Conservation (phyloP, 2,113 vertebrate species). For the Ailurus styani region DNA sequence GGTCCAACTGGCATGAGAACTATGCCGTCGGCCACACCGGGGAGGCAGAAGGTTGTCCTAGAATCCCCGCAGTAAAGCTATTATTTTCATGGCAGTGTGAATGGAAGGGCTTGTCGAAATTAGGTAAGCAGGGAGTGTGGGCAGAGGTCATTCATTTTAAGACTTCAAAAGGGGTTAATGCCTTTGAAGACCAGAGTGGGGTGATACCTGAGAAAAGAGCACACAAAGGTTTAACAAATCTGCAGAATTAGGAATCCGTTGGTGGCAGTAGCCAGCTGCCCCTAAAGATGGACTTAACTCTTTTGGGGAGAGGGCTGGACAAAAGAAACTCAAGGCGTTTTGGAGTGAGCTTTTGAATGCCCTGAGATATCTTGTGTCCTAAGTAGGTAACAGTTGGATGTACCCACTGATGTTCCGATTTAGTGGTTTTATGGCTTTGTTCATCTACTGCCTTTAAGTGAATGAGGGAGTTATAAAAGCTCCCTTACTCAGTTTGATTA, state of each 20-base stretch:
- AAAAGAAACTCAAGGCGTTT: background rate
- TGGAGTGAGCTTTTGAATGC: background rate
- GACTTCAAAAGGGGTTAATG: background rate
- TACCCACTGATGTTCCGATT: background rate
- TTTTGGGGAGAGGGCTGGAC: background rate
- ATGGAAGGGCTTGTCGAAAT: background rate
- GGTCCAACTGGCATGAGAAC: background rate
- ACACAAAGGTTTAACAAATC: background rate
- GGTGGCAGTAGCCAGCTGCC: background rate
- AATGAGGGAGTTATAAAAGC: background rate
- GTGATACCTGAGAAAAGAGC: background rate
- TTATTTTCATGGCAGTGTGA: background rate
- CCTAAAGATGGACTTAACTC: background rate
- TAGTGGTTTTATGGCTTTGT: background rate
- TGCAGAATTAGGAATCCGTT: background rate
- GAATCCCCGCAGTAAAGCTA: background rate
- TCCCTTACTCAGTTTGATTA: background rate
- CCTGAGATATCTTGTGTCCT: background rate
- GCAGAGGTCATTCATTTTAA: background rate
- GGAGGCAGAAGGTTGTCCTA: background rate
- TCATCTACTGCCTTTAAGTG: background rate
- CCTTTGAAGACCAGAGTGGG: background rate
- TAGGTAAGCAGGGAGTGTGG: background rate
- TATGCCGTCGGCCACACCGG: background rate
- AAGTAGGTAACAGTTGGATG: background rate